A percentile compares a stretch with the other conserved stretches of the same genome.
Evolutionary conservation across 2,888 invertebrate genomes (phyloP).

Genomic region (Odontocolon sp.): DNA sequence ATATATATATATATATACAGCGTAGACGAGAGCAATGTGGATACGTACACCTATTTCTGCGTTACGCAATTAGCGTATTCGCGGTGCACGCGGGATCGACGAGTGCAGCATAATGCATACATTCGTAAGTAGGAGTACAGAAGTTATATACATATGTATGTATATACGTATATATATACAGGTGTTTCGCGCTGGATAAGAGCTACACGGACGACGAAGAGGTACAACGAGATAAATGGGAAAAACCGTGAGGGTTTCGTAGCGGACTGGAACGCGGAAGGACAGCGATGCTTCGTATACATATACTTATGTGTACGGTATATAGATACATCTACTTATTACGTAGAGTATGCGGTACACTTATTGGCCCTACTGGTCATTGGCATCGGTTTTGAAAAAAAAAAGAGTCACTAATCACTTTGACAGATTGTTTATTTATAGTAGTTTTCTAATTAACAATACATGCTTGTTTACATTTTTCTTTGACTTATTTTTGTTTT

Average conservation of each 20-base stretch:
- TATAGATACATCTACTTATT: too few relatives aligned
- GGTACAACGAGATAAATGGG: slow-evolving; percentile 21
- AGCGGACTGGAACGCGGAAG: slow-evolving; percentile 38
- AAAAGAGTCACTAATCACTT: too few relatives aligned
- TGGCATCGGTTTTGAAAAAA: too few relatives aligned
- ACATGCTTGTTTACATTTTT: too few relatives aligned
- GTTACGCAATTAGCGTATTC: slow-evolving; percentile 26
- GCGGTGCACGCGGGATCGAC: slow-evolving; percentile 4
- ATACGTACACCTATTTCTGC: slow-evolving; percentile 3
- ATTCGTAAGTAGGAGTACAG: neutral
- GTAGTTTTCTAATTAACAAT: too few relatives aligned
- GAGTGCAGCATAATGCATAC: neutral
- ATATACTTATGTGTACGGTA: neutral
- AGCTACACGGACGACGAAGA: neutral
- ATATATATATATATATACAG: neutral
- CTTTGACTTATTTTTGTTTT: too few relatives aligned
- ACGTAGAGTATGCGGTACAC: too few relatives aligned
- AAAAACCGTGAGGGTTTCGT: slow-evolving; percentile 10
- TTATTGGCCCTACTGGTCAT: too few relatives aligned
- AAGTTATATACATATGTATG: too few relatives aligned
- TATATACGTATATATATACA: too few relatives aligned
- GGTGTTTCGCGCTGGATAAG: neutral
- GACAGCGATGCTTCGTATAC: neutral
- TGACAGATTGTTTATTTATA: too few relatives aligned
- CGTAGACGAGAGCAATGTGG: neutral